Conservation (phyloP, 2,888 invertebrate genomes). For the Merodon equestris region DNA sequence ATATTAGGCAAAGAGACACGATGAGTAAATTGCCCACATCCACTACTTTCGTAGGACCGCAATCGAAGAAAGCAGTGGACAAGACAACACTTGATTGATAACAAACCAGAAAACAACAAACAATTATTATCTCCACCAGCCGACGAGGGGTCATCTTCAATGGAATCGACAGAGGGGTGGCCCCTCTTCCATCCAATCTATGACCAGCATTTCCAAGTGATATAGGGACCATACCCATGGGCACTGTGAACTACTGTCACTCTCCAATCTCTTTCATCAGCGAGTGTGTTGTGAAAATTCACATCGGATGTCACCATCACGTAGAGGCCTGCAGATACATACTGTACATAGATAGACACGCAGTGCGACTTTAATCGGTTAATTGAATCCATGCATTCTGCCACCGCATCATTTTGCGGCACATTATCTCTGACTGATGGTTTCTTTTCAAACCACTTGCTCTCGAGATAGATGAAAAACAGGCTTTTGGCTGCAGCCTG, state of each 20-base stretch:
- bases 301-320: slow-evolving; percentile 35
- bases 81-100: not conserved
- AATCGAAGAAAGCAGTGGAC: too few species aligned
- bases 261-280: not conserved
- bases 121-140: not conserved
- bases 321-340: too few species aligned
- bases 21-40: too few species aligned
- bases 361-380: slow-evolving; percentile 24
- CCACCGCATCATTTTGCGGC: not conserved
- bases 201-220: too few species aligned
- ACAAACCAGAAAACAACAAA: not conserved
- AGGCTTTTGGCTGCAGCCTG: too few species aligned
- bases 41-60: too few species aligned
- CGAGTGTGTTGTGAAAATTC: not conserved
- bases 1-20: too few species aligned
- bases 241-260: not conserved
- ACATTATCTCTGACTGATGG: not conserved
- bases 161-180: too few species aligned
- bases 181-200: too few species aligned
- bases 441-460: too few species aligned
- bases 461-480: too few species aligned
- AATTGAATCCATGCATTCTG: slow-evolving; percentile 29
- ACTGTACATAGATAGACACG: slow-evolving; percentile 6
- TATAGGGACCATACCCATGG: not conserved
- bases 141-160: too few species aligned